A percentile compares a stretch with the other conserved stretches of the same genome.
Conservation (phyloP, 2,888 invertebrate genomes). For the Caenorhabditis plicata region DNA sequence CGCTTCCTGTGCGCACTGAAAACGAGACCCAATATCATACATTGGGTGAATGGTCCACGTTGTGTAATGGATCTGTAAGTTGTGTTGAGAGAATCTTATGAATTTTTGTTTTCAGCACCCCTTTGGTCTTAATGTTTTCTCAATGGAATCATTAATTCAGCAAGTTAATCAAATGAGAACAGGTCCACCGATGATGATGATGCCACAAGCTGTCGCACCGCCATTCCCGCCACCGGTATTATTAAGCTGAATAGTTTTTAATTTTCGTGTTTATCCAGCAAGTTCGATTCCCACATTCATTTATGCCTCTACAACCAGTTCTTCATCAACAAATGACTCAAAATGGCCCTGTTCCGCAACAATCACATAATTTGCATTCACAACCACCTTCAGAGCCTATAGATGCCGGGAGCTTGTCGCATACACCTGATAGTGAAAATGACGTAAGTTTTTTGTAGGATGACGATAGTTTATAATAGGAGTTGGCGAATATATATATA, state of each 20-base stretch:
- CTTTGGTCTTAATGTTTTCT: constrained; percentile 11
- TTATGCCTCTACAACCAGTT: constrained; percentile 17
- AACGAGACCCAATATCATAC: constrained; percentile 71
- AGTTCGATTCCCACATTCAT: constrained; percentile 16
- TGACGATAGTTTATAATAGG: too few relatives aligned
- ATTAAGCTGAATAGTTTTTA: constrained; percentile 11
- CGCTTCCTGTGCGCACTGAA: constrained; percentile 82
- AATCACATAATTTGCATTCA: constrained; percentile 15
- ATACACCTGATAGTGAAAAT: constrained; percentile 40
- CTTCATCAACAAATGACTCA: constrained; percentile 14
- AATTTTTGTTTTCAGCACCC: constrained; percentile 18
- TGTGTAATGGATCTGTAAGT: constrained; percentile 23
- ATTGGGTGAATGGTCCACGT: constrained; percentile 33
- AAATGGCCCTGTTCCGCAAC: constrained; percentile 2
- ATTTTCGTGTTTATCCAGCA: too few relatives aligned
- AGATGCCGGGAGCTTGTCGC: constrained; percentile 31
- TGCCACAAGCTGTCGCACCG: constrained; percentile 20
- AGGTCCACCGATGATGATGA: constrained; percentile 20
- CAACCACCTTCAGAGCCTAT: constrained; percentile 40
- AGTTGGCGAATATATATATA: too few relatives aligned
- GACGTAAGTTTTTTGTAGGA: too few relatives aligned
- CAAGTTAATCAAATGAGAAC: constrained; percentile 13
- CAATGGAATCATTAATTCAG: constrained; percentile 6
- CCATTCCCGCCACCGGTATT: constrained; percentile 20
- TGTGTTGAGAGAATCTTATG: neutral